A percentile compares a stretch with the other conserved stretches of the same genome.
Evolutionary conservation across 2,888 invertebrate species (phyloP).

Genomic region (Esperia sulphurella): DNA sequence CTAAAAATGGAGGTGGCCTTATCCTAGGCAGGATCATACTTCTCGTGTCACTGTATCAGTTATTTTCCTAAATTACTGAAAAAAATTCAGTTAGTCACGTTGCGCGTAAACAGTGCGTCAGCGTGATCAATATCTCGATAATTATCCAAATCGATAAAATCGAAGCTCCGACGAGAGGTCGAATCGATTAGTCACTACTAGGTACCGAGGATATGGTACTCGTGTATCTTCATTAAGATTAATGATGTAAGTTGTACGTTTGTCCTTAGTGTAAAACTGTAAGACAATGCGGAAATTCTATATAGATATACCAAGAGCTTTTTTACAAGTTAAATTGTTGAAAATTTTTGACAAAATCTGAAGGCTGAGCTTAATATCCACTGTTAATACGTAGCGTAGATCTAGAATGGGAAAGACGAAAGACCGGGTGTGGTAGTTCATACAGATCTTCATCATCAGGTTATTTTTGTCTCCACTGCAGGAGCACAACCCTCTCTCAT

Average conservation of each 20-base stretch:
- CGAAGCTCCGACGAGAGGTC: conserved; percentile 27
- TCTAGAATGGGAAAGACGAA: too few species aligned
- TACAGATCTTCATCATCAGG: too few species aligned
- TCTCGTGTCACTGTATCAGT: background rate
- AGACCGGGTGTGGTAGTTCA: too few species aligned
- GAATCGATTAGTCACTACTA: conserved; percentile 23
- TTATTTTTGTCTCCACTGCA: too few species aligned
- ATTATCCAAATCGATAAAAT: conserved; percentile 22
- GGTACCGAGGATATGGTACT: background rate
- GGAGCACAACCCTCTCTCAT: too few species aligned
- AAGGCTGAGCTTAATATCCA: too few species aligned
- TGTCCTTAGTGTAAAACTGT: background rate
- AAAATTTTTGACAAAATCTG: too few species aligned
- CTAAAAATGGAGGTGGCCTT: too few species aligned
- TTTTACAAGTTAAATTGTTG: too few species aligned
- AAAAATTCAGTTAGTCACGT: background rate
- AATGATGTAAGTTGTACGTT: background rate
- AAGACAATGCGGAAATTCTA: background rate
- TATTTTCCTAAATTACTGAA: background rate
- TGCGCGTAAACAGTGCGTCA: background rate
- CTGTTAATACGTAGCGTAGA: too few species aligned
- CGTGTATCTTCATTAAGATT: background rate
- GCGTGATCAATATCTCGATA: conserved; percentile 21
- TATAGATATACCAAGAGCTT: too few species aligned
- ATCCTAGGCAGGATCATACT: too few species aligned